Conservation (phyloP, 2,888 invertebrate genomes). For the Ypsolopha sequella region DNA sequence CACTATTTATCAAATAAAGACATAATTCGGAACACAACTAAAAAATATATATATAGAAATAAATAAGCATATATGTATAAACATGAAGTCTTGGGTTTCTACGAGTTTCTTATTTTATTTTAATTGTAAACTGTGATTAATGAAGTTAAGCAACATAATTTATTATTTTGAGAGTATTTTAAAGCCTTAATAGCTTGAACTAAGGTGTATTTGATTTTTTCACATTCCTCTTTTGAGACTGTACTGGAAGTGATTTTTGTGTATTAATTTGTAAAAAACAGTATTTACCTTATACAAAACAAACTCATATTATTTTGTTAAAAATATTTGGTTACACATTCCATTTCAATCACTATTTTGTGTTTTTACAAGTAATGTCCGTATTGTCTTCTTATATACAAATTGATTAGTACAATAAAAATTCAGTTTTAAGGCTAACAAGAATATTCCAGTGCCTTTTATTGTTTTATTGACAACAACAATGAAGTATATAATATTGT, state of each 20-base stretch:
- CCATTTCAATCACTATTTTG: not conserved
- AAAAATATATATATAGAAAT: too few relatives aligned
- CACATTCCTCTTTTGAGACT: constrained; percentile 1
- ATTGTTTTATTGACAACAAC: constrained; percentile 1
- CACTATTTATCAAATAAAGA: too few relatives aligned
- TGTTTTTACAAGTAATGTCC: not conserved
- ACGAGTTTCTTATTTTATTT: not conserved
- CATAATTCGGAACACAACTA: too few relatives aligned
- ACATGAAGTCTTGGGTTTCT: not conserved
- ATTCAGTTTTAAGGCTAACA: not conserved
- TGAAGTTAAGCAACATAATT: not conserved
- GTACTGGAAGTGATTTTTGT: not conserved
- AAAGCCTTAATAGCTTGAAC: not conserved
- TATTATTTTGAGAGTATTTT: not conserved
- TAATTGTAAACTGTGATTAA: constrained; percentile 1
- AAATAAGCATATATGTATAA: not conserved
- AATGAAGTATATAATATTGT: constrained; percentile 16
- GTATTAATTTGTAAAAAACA: not conserved
- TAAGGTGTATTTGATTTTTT: not conserved
- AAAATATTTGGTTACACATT: not conserved
- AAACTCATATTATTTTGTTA: not conserved
- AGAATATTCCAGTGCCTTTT: not conserved
- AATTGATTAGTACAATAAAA: not conserved
- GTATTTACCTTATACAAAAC: not conserved
- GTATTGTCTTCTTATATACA: not conserved